Evolutionary conservation across 2,888 invertebrate species (phyloP).

Genomic region (Galeruca laticollis): DNA sequence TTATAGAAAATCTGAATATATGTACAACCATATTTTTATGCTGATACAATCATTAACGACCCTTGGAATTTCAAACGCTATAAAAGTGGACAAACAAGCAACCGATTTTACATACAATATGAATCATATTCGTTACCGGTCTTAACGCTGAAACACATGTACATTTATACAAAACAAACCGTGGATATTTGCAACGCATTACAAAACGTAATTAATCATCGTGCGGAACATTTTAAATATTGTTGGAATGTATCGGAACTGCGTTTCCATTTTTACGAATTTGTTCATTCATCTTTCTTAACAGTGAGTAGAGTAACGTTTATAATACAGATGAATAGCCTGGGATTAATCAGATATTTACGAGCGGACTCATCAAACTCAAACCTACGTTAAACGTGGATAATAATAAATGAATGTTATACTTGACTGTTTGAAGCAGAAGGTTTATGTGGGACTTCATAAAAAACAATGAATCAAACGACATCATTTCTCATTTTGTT

Average conservation of each 20-base stretch:
- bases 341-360: constrained; percentile 47
- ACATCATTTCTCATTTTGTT: too few relatives aligned
- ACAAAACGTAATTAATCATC: constrained; percentile 53
- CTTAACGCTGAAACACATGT: constrained; percentile 40
- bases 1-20: too few relatives aligned
- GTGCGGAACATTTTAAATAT: constrained; percentile 59
- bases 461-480: neutral
- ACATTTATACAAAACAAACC: constrained; percentile 40
- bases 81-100: too few relatives aligned
- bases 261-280: constrained; percentile 63
- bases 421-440: neutral
- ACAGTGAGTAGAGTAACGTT: constrained; percentile 46
- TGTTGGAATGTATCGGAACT: constrained; percentile 62
- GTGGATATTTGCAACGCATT: constrained; percentile 52
- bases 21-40: too few relatives aligned
- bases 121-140: constrained; percentile 9
- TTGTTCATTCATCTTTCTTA: constrained; percentile 60
- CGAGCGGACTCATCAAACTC: constrained; percentile 20
- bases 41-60: too few relatives aligned
- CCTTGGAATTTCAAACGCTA: too few relatives aligned
- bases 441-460: neutral
- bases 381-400: constrained; percentile 13
- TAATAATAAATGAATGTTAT: constrained; percentile 12
- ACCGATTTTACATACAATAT: neutral
- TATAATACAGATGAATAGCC: constrained; percentile 55